Conservation (phyloP, 2,888 invertebrate species). For the Eledona agricola region DNA sequence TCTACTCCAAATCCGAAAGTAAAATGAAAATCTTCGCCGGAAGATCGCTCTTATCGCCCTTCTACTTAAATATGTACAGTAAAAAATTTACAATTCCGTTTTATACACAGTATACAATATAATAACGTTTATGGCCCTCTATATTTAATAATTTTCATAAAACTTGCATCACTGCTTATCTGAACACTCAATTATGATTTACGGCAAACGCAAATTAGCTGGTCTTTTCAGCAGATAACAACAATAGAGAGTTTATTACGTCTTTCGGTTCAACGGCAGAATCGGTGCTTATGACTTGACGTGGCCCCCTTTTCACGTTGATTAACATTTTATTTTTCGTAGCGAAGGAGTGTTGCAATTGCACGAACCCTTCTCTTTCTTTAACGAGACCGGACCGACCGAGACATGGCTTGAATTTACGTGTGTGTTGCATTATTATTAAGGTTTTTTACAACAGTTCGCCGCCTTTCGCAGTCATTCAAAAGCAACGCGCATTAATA, state of each 20-base stretch:
- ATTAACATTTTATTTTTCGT: constrained; percentile 14
- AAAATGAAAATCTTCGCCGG: constrained; percentile 1
- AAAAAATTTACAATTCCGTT: background rate
- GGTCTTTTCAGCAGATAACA: too few species aligned
- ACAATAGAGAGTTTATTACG: too few species aligned
- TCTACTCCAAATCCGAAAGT: constrained; percentile 2
- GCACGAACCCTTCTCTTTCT: constrained; percentile 11
- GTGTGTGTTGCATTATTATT: constrained; percentile 3
- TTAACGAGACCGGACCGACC: constrained; percentile 4
- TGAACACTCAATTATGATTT: constrained; percentile 14
- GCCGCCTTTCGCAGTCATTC: too few species aligned
- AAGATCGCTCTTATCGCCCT: constrained; percentile 5
- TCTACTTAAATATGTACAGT: constrained; percentile 1
- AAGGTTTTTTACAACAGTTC: too few species aligned
- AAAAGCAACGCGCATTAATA: too few species aligned
- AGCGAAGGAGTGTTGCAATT: constrained; percentile 7
- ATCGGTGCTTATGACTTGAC: background rate
- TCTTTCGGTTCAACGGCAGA: background rate
- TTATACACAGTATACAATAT: constrained; percentile 2
- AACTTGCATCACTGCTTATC: constrained; percentile 5
- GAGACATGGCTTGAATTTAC: constrained; percentile 20
- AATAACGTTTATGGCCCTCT: constrained; percentile 1
- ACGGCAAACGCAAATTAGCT: constrained; percentile 3
- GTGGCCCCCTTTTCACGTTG: constrained; percentile 11
- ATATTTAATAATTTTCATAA: constrained; percentile 5